A percentile compares a stretch with the other conserved stretches of the same genome.
These are phyloP conservation scores for Drosophila sp. DNA, from an alignment of 1,140 invertebrate species.

Conservation along the genomic window DNA sequence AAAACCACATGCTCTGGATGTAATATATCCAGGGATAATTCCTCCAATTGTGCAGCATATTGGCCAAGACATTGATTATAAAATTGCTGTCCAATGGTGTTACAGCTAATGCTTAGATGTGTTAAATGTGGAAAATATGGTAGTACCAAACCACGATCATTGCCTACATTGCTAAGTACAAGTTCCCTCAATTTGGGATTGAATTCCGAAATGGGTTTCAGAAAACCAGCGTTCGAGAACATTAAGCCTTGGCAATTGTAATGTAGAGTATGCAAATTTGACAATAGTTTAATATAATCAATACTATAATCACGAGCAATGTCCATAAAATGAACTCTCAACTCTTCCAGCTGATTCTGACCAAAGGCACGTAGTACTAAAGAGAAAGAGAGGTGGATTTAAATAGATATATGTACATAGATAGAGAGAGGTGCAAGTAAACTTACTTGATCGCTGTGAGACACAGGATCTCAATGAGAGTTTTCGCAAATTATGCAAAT, in stretches of 20 bases:
- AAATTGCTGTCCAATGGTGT: neutral
- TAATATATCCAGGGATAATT: neutral
- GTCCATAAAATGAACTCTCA: neutral
- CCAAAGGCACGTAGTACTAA: neutral
- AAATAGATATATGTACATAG: neutral
- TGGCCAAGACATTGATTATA: no score
- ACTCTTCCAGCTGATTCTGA: neutral
- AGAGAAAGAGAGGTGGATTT: neutral
- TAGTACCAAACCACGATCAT: neutral
- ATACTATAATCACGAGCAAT: neutral
- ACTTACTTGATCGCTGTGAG: neutral
- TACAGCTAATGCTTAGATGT: neutral
- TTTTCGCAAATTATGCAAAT: neutral
- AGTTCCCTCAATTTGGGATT: neutral
- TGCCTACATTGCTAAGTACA: neutral
- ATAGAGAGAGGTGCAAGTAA: no score
- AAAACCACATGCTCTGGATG: neutral
- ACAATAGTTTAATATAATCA: neutral
- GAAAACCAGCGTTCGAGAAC: neutral
- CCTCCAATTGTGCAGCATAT: neutral
- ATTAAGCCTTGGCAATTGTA: neutral
- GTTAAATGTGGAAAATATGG: neutral
- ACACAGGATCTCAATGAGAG: neutral
- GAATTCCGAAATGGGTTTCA: neutral
- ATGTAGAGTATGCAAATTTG: neutral